Conservation (phyloP, 2,888 invertebrate species). For the Zygogramma bicolorata region DNA sequence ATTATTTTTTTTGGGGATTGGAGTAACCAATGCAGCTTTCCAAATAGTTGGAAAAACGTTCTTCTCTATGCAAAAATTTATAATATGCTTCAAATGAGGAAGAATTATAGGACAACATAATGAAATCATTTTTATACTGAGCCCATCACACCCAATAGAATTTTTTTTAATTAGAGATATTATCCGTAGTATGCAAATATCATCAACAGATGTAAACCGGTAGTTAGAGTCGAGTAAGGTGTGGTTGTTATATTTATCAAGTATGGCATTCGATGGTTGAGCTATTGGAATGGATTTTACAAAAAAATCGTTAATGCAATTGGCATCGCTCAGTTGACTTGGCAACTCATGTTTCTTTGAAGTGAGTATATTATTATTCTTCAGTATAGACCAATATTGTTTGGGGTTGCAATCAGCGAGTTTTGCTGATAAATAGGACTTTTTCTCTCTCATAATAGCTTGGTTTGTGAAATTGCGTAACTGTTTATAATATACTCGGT, state of each 20-base stretch:
- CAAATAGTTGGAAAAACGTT: no score
- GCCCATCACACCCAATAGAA: no score
- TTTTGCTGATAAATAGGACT: neutral
- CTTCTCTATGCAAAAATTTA: no score
- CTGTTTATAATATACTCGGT: neutral
- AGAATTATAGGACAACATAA: neutral
- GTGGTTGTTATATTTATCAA: neutral
- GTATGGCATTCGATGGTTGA: neutral
- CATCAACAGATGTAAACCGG: no score
- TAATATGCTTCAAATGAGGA: neutral
- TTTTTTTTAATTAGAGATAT: no score
- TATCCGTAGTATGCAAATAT: no score
- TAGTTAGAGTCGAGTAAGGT: neutral
- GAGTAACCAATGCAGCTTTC: neutral
- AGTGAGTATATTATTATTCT: neutral
- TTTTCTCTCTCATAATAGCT: neutral
- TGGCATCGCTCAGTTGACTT: neutral
- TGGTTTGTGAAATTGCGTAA: neutral
- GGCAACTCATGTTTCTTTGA: neutral
- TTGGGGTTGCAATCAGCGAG: neutral
- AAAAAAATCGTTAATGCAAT: neutral
- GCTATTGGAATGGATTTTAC: neutral
- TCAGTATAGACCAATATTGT: neutral
- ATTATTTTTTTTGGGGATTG: neutral
- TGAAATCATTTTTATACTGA: neutral